phyloP scores from a whole-genome alignment of 2,888 invertebrate genomes.

The Syritta pipiens region DNA sequence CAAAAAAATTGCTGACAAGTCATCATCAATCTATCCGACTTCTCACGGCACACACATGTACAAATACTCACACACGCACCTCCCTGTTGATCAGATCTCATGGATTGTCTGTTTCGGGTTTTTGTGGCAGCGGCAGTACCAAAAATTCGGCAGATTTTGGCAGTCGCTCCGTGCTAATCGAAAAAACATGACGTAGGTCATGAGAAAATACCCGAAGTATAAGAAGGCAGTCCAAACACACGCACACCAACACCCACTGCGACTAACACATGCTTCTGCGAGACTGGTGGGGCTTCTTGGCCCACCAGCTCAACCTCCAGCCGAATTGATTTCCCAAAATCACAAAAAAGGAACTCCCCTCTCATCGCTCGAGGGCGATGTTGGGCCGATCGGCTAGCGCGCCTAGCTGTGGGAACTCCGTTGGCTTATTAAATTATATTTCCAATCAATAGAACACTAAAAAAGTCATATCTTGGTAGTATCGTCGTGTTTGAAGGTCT shows the following conservation, averaged over 20 bases:
- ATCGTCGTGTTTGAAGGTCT: neutral
- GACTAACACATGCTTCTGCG: too few species aligned
- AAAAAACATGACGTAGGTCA: slow-evolving; percentile 53
- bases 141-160: too few species aligned
- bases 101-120: slow-evolving; percentile 12
- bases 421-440: neutral
- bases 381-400: neutral
- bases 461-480: neutral
- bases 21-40: slow-evolving; percentile 28
- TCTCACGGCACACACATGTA: neutral
- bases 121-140: neutral
- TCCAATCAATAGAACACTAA: neutral
- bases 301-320: neutral
- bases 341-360: neutral
- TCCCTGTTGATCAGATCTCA: slow-evolving; percentile 23
- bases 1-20: slow-evolving; percentile 41
- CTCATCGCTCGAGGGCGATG: neutral
- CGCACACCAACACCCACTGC: neutral
- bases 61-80: neutral
- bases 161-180: too few species aligned
- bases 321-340: neutral
- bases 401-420: neutral
- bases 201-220: slow-evolving; percentile 27
- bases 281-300: neutral
- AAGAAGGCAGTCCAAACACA: neutral